A percentile compares a stretch with the other conserved stretches of the same genome.
Evolutionary conservation across 2,888 invertebrate genomes (phyloP).

Genomic region (Zygothrica quintamaculata): DNA sequence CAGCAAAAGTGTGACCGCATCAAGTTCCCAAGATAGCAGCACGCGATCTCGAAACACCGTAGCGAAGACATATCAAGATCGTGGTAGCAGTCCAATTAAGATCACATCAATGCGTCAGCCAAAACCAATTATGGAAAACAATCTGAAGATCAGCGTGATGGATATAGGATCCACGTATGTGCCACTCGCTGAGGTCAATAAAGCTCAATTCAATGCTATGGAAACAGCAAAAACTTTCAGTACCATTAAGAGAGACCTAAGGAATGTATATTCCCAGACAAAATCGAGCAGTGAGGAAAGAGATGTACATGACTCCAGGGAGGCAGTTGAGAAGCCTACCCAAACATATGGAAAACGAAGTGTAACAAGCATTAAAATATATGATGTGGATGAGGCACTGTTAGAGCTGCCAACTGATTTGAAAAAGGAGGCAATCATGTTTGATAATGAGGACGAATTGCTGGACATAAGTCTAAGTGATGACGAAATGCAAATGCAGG

Average conservation of each 20-base stretch:
- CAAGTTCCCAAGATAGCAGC: neutral
- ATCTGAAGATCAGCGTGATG: neutral
- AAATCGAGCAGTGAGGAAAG: too few relatives aligned
- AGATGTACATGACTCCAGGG: neutral
- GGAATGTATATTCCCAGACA: too few relatives aligned
- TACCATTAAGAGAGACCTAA: neutral
- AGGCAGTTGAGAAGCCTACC: neutral
- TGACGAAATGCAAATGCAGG: constrained; percentile 35
- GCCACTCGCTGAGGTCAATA: too few relatives aligned
- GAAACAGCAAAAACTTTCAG: neutral
- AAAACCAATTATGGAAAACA: neutral
- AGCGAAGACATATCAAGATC: constrained; percentile 49
- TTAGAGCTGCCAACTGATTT: constrained; percentile 10
- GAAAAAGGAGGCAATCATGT: constrained; percentile 21
- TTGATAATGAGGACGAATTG: constrained; percentile 36
- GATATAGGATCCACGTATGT: neutral
- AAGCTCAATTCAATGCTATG: neutral
- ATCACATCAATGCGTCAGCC: constrained; percentile 7
- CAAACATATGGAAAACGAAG: too few relatives aligned
- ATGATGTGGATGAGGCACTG: constrained; percentile 29
- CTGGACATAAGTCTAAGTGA: constrained; percentile 33
- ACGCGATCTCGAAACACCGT: neutral
- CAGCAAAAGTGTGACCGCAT: neutral
- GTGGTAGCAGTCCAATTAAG: constrained; percentile 63
- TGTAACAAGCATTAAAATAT: neutral